Evolutionary conservation across 2,113 vertebrate genomes (phyloP), one percentile per base, ranked within the genome.

Genomic region (Ophiodon elongatus): DNA sequence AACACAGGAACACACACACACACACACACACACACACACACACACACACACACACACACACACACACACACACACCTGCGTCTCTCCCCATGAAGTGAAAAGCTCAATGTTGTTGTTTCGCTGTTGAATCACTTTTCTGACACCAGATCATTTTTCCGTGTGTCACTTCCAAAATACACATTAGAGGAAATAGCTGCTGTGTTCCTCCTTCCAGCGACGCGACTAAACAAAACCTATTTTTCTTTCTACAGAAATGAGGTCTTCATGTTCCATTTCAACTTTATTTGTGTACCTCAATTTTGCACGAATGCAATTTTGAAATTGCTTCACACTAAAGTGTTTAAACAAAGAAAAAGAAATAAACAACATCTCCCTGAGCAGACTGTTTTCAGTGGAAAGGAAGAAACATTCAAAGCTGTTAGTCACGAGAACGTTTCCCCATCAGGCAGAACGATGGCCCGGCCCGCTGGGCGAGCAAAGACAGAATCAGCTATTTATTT

Each of bases 121-220:
- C 54, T 31, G 59, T 52, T 63, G 81, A 89, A 86, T 92, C 75
- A 73, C n/a, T 85, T 90, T 85, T 84, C 72, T 80, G 87, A 90
- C 88, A 87, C 59, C 62, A 43, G 8, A 80, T 89, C 74, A 85
- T 86, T 88, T 90, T 37, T 60, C 52, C 50, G 33, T 73, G 82
- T 70, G 73, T 86, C 86, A 41, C 67, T 86, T 79, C 80, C 72
- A 79, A 92, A 87, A 84, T 33, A 87, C 83, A 85, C 15, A 63
- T 57, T 27, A 75, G 68, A 72, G 86, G 52, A 91, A 90, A 85
- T 79, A 68, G 64, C 90, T 70, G 74, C 73, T 14, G 39, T 70
- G 66, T 88, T 84, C 68, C 57, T 50, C 2, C 13, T 66, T 72
- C 45, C 76, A 69, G 47, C 47, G 76, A 78, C 85, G 81, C 85